Evolutionary conservation across 2,888 invertebrate genomes (phyloP), one percentile per base, ranked within the genome.

Genomic region (Hoplodrina blanda): DNA sequence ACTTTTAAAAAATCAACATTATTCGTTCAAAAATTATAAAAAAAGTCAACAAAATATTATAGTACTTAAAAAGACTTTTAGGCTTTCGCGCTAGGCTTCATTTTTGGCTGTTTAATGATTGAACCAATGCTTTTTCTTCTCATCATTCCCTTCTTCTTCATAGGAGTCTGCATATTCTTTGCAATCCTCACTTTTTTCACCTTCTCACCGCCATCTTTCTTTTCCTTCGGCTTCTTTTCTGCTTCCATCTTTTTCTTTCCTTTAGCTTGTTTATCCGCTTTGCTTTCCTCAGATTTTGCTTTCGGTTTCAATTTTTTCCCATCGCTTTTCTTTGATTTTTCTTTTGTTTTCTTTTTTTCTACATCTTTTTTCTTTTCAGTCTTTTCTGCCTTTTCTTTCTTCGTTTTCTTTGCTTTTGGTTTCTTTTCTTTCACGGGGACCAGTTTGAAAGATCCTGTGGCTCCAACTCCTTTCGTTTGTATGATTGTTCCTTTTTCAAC

Each of bases 91-190:
- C 88, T 91, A 0, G 95, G 95, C 30, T 91, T 94, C 95, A 95
- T 95, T 88, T 92, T 94, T 0, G 95, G 95, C 15, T 92, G 88
- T 85, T 94, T 95, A 46, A 94, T 93, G 0, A 95, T 93, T 0
- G 93, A 91, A 0, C 94, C 94, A 0, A 94, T 90, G 25, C 95
- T 95, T 79, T 92, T 95, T 30, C 95, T 84, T 70, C 90, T 88
- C 82, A 93, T 88, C 54, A 81, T 80, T 0, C 79, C 74, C 6
- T 83, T 85, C 74, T 92, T 94, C 80, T 94, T 92, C 41, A 86
- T 55, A n/a, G 93, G 91, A 69, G 92, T 89, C 57, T 80, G 72
- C 20, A 70, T 57, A 1, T 56, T 78, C 63, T 67, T 87, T 7
- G 84, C 70, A 19, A 79, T 74, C 74, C 77, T 87, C 0, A 57